Base-by-base conservation (phyloP, 2,888 invertebrate genomes). In the Perizoma affinitatum region DNA sequence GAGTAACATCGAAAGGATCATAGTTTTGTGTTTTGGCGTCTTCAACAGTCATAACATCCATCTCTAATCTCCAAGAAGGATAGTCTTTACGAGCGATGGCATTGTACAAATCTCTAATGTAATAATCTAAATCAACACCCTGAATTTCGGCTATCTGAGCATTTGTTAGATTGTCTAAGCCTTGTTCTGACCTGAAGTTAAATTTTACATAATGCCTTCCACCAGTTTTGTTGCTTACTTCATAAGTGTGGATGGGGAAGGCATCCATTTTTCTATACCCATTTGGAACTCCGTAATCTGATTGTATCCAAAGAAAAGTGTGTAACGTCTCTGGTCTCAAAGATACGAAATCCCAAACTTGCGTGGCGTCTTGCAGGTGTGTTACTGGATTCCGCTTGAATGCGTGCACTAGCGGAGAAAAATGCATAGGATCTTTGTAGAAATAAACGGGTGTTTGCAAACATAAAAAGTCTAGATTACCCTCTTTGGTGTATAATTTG, bases 321-420 rank as follows among this genome's bases (percentile, higher is more conserved):
- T 98, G 97, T 4, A 95, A 93, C 0, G 95, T 92, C 84, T 97
- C 97, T 0, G 98, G 96, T 49, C 96, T 93, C 46, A 97, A 90
- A 0, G 95, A 94, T 55, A 97, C 91, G 73, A 98, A 97, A 82
- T 98, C 98, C 97, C 97, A 98, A 75, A 96, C 95, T 95, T 96
- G 95, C 70, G 97, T 96, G 0, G 94, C 85, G 85, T 98, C 98
- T 84, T 96, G 96, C 10, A 97, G 87, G 75, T 96, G 95, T 0
- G 96, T 96, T 46, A 93, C 95, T 0, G 99, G 98, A 84, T 99
- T 98, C 72, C 98, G 93, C 86, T 97, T 98, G 78, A 98, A 96
- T 0, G 97, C 96, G 81, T 97, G 98, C 68, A 97, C 96, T 76
- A 98, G 96, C 72, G 95, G 95, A 8, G 96, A 95, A 85, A 98